phyloP scores from a whole-genome alignment of 1,140 invertebrate genomes.

The Drosophila kurseongensis region DNA sequence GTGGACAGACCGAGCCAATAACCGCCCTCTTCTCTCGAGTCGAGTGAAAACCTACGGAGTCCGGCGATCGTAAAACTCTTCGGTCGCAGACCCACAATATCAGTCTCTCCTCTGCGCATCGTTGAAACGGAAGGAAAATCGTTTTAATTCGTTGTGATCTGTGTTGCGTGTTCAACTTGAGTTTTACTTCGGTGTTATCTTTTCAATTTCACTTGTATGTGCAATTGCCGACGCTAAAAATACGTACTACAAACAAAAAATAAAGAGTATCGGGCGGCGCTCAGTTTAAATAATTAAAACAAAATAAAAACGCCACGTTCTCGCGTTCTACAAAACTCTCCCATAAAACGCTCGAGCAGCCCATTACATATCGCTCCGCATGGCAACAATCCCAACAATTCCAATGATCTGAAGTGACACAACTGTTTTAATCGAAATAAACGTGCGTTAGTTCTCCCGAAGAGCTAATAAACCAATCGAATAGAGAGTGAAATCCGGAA shows the following conservation, averaged over 20 bases:
- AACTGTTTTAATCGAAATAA: constrained; percentile 7
- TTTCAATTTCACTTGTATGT: constrained; percentile 68
- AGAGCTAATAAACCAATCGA: constrained; percentile 5
- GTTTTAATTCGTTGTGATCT: constrained; percentile 21
- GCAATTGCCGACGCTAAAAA: constrained; percentile 70
- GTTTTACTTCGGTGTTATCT: constrained; percentile 46
- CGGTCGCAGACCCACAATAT: constrained; percentile 10
- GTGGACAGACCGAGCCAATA: constrained; percentile 22
- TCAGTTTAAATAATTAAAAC: constrained; percentile 25
- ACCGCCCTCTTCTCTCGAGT: constrained; percentile 8
- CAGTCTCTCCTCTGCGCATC: constrained; percentile 30
- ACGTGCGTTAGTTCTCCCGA: background rate
- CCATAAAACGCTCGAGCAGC: constrained; percentile 30
- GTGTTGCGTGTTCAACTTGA: constrained; percentile 33
- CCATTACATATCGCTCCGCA: constrained; percentile 42
- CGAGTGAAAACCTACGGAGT: constrained; percentile 48
- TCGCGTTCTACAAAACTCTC: constrained; percentile 50
- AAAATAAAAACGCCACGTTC: constrained; percentile 63
- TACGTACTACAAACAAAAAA: constrained; percentile 35
- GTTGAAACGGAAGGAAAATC: constrained; percentile 41
- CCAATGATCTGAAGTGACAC: constrained; percentile 31
- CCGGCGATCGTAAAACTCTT: constrained; percentile 59
- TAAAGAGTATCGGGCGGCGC: constrained; percentile 26
- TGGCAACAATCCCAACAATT: constrained; percentile 34
- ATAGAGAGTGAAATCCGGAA: constrained; percentile 16